These are phyloP conservation scores for Ciona savignyi DNA, from an alignment of 23 tunicate genomes.

Conservation along the genomic window DNA sequence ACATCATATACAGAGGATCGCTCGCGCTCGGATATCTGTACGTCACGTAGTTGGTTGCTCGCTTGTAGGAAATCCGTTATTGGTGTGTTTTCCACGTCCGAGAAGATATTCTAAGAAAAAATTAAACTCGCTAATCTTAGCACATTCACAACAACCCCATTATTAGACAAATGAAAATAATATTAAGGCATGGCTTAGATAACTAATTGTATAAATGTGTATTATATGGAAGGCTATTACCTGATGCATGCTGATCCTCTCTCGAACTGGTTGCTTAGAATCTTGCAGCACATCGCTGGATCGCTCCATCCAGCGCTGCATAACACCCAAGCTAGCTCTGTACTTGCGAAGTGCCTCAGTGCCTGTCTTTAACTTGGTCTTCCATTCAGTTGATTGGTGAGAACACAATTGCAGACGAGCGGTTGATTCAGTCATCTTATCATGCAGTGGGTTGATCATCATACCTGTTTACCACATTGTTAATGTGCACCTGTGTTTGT, in stretches of 20 bases:
- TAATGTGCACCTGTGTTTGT: not conserved
- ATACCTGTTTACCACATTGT: slow-evolving; percentile 23
- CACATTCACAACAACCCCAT: not conserved
- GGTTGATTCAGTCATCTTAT: slow-evolving; percentile 34
- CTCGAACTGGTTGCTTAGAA: slow-evolving; percentile 7
- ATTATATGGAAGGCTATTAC: not conserved
- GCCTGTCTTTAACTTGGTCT: slow-evolving; percentile 62
- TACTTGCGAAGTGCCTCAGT: slow-evolving; percentile 49
- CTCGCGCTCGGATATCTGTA: slow-evolving; percentile 33
- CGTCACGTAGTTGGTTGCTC: slow-evolving; percentile 38
- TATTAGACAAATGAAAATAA: not conserved
- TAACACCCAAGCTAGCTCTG: slow-evolving; percentile 27
- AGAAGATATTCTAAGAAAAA: slow-evolving; percentile 39
- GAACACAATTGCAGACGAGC: slow-evolving; percentile 40
- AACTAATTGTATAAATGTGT: not conserved
- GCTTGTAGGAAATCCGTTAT: slow-evolving; percentile 36
- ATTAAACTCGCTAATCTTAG: not conserved
- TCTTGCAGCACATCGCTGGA: slow-evolving; percentile 15
- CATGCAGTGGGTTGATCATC: slow-evolving; percentile 17
- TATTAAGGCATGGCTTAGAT: not conserved
- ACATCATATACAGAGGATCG: slow-evolving; percentile 42
- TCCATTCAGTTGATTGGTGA: slow-evolving; percentile 42
- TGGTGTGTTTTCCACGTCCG: slow-evolving; percentile 33
- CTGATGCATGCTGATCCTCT: slow-evolving; percentile 12
- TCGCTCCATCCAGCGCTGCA: slow-evolving; percentile 62